phyloP scores from a whole-genome alignment of 2,888 invertebrate genomes.

The Hypolimnas misippus region DNA sequence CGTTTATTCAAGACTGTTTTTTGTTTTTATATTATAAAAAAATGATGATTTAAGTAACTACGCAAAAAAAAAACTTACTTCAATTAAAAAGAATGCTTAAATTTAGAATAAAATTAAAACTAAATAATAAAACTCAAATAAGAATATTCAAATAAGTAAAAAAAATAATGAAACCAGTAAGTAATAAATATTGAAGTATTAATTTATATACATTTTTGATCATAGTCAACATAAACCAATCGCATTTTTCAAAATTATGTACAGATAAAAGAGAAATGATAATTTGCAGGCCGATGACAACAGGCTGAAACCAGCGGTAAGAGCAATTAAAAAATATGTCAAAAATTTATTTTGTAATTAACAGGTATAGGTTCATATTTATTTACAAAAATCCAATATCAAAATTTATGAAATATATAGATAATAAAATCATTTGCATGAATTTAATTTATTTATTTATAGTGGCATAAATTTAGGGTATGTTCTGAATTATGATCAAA shows the following conservation, averaged over 20 bases:
- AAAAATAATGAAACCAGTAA: too few relatives aligned
- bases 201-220: too few relatives aligned
- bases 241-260: background rate
- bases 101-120: background rate
- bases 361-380: conserved; percentile 19
- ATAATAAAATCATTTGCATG: background rate
- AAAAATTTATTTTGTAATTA: conserved; percentile 32
- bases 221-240: background rate
- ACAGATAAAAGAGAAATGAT: conserved; percentile 45
- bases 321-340: conserved; percentile 47
- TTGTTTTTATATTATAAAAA: too few relatives aligned
- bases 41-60: too few relatives aligned
- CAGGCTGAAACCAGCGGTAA: conserved; percentile 76
- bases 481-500: background rate
- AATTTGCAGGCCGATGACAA: conserved; percentile 71
- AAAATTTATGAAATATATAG: background rate
- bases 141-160: too few relatives aligned
- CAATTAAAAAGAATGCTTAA: too few relatives aligned
- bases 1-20: background rate
- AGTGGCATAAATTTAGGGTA: too few relatives aligned
- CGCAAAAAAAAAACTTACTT: too few relatives aligned
- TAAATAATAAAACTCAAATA: background rate
- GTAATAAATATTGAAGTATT: too few relatives aligned
- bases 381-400: background rate
- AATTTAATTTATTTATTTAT: background rate